Conservation (phyloP, 2,113 vertebrate genomes). For the human region DNA sequence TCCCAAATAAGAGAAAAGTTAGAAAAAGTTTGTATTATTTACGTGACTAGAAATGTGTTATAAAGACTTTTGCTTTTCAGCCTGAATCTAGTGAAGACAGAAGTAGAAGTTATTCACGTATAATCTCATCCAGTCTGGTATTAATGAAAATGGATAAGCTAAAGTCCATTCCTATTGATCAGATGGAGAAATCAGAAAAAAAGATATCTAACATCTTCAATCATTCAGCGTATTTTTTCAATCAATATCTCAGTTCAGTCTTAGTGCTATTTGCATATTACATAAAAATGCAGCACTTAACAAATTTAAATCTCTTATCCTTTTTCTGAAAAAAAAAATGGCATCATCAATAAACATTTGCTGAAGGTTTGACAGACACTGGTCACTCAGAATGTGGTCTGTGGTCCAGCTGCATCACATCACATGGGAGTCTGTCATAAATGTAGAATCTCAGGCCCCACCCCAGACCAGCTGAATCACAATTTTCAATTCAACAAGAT, state of each 20-base stretch:
- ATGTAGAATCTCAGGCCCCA: not conserved
- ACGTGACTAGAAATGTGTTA: not conserved
- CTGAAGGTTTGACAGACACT: not conserved
- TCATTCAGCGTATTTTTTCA: not conserved
- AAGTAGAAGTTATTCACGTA: not conserved
- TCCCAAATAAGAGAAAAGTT: not conserved
- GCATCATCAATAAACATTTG: not conserved
- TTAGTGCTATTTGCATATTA: not conserved
- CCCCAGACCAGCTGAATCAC: not conserved
- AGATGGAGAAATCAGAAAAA: not conserved
- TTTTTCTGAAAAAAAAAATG: not conserved
- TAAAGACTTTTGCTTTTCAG: not conserved
- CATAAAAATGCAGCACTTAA: not conserved
- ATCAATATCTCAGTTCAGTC: not conserved
- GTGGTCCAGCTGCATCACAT: not conserved
- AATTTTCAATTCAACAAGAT: not conserved
- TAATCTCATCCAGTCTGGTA: not conserved
- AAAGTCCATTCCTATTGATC: not conserved
- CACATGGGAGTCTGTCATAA: not conserved
- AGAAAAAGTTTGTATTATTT: not conserved
- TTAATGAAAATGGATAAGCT: not conserved
- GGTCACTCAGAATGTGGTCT: not conserved
- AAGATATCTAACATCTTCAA: not conserved
- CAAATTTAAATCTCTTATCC: not conserved
- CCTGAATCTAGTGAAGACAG: not conserved